phyloP scores from a whole-genome alignment of 1,140 invertebrate species.

The Heterodera schachtii region DNA sequence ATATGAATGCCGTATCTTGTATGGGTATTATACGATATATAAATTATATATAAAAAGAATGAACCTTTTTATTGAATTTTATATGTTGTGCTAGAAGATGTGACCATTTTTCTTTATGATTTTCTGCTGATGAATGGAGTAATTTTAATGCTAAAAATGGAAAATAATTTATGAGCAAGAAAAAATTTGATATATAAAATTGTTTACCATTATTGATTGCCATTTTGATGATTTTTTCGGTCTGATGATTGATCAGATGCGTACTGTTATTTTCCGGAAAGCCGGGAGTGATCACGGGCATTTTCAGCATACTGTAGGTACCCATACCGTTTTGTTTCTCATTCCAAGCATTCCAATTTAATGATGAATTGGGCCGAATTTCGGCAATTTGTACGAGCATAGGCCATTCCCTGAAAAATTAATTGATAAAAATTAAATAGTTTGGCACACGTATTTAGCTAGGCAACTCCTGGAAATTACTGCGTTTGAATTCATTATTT shows the following conservation, averaged over 20 bases:
- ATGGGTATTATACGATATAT: no score
- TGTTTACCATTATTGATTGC: neutral
- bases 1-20: neutral
- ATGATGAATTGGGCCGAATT: neutral
- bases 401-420: neutral
- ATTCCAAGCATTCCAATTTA: neutral
- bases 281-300: slow-evolving; percentile 3
- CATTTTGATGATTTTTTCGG: neutral
- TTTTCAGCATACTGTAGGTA: neutral
- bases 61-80: neutral
- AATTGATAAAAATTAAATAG: neutral
- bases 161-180: neutral
- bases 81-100: neutral
- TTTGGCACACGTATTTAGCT: no score
- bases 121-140: neutral
- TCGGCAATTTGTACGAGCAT: neutral
- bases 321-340: neutral
- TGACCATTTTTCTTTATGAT: neutral
- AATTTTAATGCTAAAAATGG: neutral
- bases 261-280: slow-evolving; percentile 1
- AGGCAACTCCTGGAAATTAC: no score
- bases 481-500: no score
- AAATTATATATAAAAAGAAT: no score
- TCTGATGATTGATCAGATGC: neutral
- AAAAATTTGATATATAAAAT: neutral